These are phyloP conservation scores for Cheilosia impressa DNA, from an alignment of 2,888 invertebrate genomes.

Conservation along the genomic window DNA sequence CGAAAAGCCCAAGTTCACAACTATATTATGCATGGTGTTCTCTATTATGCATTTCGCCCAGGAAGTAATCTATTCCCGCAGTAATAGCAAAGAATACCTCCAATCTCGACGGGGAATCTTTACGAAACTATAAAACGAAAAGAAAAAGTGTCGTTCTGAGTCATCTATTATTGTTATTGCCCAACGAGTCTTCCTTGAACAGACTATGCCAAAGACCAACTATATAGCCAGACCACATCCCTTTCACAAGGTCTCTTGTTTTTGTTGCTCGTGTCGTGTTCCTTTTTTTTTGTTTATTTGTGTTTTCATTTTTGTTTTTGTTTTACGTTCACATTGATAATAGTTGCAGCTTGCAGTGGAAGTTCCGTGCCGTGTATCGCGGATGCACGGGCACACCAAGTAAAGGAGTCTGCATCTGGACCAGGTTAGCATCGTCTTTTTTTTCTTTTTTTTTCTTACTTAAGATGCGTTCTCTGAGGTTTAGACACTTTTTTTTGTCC, in stretches of 20 bases:
- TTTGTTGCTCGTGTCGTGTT: conserved; percentile 33
- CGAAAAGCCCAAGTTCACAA: conserved; percentile 18
- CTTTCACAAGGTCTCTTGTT: conserved; percentile 55
- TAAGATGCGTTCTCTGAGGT: conserved; percentile 39
- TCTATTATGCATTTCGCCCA: conserved; percentile 60
- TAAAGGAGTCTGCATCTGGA: conserved; percentile 64
- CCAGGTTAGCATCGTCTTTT: conserved; percentile 45
- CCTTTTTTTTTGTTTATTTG: conserved; percentile 5
- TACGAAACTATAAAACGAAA: conserved; percentile 32
- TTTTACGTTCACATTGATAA: conserved; percentile 42
- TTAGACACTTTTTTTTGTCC: conserved; percentile 40
- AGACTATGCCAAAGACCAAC: conserved; percentile 28
- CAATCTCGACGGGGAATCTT: conserved; percentile 64
- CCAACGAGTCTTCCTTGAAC: conserved; percentile 33
- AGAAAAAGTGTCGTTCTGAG: conserved; percentile 48
- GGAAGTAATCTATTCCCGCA: conserved; percentile 72
- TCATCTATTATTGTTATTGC: conserved; percentile 52
- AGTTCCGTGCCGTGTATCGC: conserved; percentile 41
- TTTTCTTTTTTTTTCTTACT: conserved; percentile 6
- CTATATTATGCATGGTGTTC: conserved; percentile 27
- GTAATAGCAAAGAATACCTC: conserved; percentile 56
- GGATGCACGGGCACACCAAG: conserved; percentile 36
- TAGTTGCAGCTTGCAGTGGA: conserved; percentile 59
- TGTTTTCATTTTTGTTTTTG: conserved; percentile 18
- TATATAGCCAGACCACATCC: conserved; percentile 30